Base-by-base conservation (phyloP, 2,888 invertebrate species). In the Brenthis hecate region DNA sequence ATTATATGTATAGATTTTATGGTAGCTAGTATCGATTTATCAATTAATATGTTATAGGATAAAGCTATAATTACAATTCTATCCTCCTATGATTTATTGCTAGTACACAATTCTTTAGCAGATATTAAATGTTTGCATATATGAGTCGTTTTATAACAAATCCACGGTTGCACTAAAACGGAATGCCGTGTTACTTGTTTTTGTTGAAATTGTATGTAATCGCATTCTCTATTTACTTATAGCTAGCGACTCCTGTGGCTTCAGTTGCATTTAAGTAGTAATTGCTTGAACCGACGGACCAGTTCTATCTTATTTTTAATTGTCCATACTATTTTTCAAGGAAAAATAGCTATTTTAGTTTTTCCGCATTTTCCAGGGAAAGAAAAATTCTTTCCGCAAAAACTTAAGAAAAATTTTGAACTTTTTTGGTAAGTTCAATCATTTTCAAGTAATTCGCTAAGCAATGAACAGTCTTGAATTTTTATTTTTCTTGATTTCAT, bases 141-240 rank as follows among this genome's bases (percentile, higher is more conserved):
- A 54, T 43, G 13, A 55, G 64, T 70, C 68, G 72, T 73, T 76
- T 73, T 71, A 75, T 69, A 69, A 73, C 66, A 69, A 64, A 58
- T 69, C 74, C 77, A 79, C 78, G 79, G 79, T 75, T 75, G 72
- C 16, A 43, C 75, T 53, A 76, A 74, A 73, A 71, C 64, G 78
- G 77, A 77, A 78, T 78, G 78, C 73, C 58, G 78, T 72, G 36
- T 63, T 66, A 75, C 78, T 76, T 68, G 76, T 78, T 78, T 75
- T 70, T 68, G 63, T 69, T 63, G 14, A 47, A 65, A 65, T 64
- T 50, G 63, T 66, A 60, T 50, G 55, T 70, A 61, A 66, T 64
- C 51, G 53, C 62, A 32, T 19, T 54, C 19, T 53, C 36, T 53
- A 53, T 62, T 62, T 62, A 51, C 51, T 13, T 54, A 62, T 53